Percentiles rank a stretch among this genome's conserved stretches.
Conservation (phyloP, 2,888 invertebrate genomes). For the Thumatha senex region DNA sequence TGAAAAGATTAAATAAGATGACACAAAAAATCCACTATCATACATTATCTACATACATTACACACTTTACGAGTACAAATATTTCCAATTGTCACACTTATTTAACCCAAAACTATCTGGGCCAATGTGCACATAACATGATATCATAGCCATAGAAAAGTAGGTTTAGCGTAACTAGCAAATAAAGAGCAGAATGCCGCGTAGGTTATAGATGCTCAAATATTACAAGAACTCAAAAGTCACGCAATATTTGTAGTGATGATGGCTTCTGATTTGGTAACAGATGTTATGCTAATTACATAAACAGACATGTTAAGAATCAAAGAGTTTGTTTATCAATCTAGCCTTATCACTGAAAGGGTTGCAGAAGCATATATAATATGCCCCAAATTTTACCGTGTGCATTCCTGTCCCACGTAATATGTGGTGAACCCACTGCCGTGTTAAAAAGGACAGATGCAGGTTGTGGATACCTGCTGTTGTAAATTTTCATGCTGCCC, state of each 20-base stretch:
- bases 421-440: no score
- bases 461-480: no score
- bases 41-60: background rate
- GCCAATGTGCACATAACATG: conserved; percentile 23
- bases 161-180: background rate
- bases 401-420: no score
- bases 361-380: no score
- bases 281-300: conserved; percentile 2
- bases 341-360: no score
- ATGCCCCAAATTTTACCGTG: no score
- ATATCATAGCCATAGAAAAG: conserved; percentile 5
- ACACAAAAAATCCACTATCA: no score
- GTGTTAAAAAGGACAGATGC: no score
- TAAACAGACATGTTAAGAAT: background rate
- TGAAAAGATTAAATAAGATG: no score
- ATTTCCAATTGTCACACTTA: conserved; percentile 33
- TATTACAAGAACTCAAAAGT: conserved; percentile 24
- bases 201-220: conserved; percentile 23
- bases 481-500: no score
- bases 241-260: conserved; percentile 32
- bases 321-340: no score
- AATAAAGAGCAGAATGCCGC: conserved; percentile 20
- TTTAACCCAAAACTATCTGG: conserved; percentile 34
- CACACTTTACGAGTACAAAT: conserved; percentile 11
- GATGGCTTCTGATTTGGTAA: conserved; percentile 27